Evolutionary conservation across 2,113 vertebrate genomes (phyloP), one percentile per base, ranked within the genome.

Genomic region (Callionymus lyra): DNA sequence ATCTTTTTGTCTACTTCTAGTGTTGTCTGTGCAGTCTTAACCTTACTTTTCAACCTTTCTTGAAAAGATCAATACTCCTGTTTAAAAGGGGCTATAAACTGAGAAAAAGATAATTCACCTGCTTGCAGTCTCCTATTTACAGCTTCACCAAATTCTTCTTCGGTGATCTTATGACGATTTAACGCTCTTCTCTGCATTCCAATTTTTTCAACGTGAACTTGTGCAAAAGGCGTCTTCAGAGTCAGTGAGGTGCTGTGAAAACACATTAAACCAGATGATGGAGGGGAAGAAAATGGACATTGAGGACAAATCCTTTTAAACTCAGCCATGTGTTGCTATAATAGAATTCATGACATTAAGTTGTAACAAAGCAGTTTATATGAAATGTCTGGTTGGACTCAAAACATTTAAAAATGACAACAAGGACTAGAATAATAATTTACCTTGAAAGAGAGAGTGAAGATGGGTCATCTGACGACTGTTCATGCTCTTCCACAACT

Each of bases 61-160:
- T n/a, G n/a, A 16, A 8, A 16, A 38, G 16, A 16, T 9, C 14
- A 16, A 16, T 8, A 38, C 14, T 16, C 14, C 14, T 13, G 14
- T 17, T 16, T 10, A 3, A 12, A 19, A 12, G 15, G 16, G 10
- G 10, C 16, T 15, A 16, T 15, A 10, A 14, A 38, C 15, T 10
- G 16, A 16, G 16, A 15, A 39, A 39, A 40, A 19, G 12, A 12
- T 36, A 16, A 45, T 41, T 34, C 18, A 49, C 38, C n/a, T n/a
- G 55, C 31, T 33, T 16, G 12, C 8, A 10, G 52, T 59, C 47
- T 47, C 19, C 64, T 21, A 36, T 65, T 41, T 67, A 46, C 32
- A 53, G 56, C 57, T 56, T 76, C 67, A 0, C 59, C 73, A 68
- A 87, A 87, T 12, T 76, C 77, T 32, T 82, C 71, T 6, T 53